Conservation (phyloP, 2,797 vertebrate genomes). For the Anas acuta region DNA sequence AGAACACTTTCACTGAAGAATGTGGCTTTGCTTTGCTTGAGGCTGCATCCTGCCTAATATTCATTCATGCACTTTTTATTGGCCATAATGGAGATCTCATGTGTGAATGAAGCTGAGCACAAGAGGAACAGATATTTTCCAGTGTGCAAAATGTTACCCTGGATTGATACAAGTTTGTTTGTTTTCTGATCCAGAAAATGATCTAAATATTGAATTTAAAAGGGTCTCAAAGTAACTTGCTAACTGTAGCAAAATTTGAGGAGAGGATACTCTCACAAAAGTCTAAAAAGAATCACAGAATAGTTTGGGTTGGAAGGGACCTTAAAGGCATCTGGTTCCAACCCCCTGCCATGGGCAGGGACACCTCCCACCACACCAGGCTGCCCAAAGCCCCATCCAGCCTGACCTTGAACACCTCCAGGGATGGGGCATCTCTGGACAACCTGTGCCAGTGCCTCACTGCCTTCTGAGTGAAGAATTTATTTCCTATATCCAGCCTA, state of each 20-base stretch:
- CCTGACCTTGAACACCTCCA: not conserved
- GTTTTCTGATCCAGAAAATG: not conserved
- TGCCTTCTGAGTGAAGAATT: no score
- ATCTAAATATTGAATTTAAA: not conserved
- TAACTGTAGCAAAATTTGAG: not conserved
- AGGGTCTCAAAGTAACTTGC: not conserved
- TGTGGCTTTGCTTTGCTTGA: constrained; percentile 47
- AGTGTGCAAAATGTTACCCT: not conserved
- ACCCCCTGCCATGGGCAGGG: no score
- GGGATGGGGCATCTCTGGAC: no score
- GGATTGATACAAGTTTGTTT: not conserved
- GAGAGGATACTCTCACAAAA: not conserved
- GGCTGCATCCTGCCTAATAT: constrained; percentile 55
- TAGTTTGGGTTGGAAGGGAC: no score
- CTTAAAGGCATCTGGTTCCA: no score
- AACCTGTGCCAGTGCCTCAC: no score
- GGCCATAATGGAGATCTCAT: constrained; percentile 28
- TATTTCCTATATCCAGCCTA: not conserved
- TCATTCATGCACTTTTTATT: constrained; percentile 53
- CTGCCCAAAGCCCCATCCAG: no score
- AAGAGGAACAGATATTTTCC: not conserved
- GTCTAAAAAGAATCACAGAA: no score
- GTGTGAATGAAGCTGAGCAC: constrained; percentile 29
- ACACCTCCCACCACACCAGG: no score
- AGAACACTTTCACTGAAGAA: constrained; percentile 65